Base-by-base conservation (phyloP, 2,113 vertebrate species). In the Eleginops maclovinus region DNA sequence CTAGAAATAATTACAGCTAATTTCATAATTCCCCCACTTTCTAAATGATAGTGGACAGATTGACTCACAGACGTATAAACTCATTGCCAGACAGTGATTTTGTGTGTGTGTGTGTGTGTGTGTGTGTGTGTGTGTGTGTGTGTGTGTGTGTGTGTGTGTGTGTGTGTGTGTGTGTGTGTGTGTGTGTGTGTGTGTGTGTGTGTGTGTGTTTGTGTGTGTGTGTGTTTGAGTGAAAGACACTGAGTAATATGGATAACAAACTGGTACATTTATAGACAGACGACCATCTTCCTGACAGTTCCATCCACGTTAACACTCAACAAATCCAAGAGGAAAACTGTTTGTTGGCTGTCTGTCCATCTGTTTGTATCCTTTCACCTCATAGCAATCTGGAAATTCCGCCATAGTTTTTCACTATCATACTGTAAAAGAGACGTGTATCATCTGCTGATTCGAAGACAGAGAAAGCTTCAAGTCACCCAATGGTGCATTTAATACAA, bases 51-150 rank as follows among this genome's bases (percentile, higher is more conserved):
- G 59, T 15, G 76, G 67, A 73, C 84, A 77, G 84, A 87, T 77
- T 76, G 80, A 73, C 68, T 44, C 68, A 40, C 75, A 87, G 76
- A 77, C 73, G 70, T 58, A 74, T 17, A 40, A 15, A 22, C 28
- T 36, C 2, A 8, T 26, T 72, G 72, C 50, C 61, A 75, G 62
- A 56, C 50, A 19, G 40, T 47, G 21, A 22, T 47, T 43, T 63
- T 22, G 22, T 72, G 67, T n/a, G 59, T 21, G n/a, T 46, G 36
- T 51, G 14, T 28, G 56, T 28, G 60, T 22, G 61, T 55, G 64
- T 75, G 64, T 2, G 24, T 60, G 43, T 70, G 49, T 51, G 70
- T 51, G 54, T 59, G n/a, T n/a, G 70, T 73, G 58, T 43, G 59
- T 43, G 47, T 61, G 53, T 44, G 73, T 31, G 31, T n/a, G n/a